phyloP scores from a whole-genome alignment of 2,888 invertebrate species.

The Cotesia congregata region DNA sequence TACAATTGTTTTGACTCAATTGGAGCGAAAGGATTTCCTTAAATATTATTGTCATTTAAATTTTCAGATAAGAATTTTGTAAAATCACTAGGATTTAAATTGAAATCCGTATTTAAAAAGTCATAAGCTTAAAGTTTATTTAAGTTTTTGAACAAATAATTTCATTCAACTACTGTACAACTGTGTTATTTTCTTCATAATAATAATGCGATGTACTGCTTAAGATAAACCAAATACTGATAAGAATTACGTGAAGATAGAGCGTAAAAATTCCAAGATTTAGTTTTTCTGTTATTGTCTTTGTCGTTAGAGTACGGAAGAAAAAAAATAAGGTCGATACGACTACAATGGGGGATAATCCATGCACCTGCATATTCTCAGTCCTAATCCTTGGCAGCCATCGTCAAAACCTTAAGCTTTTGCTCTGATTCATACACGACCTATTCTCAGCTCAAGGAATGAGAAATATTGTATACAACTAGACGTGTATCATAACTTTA shows the following conservation, averaged over 20 bases:
- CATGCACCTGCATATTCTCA: slow-evolving; percentile 35
- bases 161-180: background rate
- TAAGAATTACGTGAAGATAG: slow-evolving; percentile 32
- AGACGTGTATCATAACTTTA: background rate
- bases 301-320: background rate
- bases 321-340: slow-evolving; percentile 17
- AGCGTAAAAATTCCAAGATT: slow-evolving; percentile 28
- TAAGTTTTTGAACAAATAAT: background rate
- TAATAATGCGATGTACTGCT: background rate
- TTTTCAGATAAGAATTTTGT: no score
- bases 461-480: background rate
- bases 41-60: no score
- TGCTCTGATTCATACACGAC: slow-evolving; percentile 29
- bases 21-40: no score
- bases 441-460: background rate
- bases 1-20: no score
- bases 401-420: slow-evolving; percentile 21
- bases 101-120: background rate
- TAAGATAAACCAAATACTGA: slow-evolving; percentile 12
- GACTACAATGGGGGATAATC: slow-evolving; percentile 32
- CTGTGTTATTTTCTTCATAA: background rate
- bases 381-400: slow-evolving; percentile 34
- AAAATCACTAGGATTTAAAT: no score
- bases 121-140: background rate
- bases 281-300: slow-evolving; percentile 13